Evolutionary conservation across 2,797 vertebrate species (phyloP), one percentile per base, ranked within the genome.

Genomic region (Varecia variegata): DNA sequence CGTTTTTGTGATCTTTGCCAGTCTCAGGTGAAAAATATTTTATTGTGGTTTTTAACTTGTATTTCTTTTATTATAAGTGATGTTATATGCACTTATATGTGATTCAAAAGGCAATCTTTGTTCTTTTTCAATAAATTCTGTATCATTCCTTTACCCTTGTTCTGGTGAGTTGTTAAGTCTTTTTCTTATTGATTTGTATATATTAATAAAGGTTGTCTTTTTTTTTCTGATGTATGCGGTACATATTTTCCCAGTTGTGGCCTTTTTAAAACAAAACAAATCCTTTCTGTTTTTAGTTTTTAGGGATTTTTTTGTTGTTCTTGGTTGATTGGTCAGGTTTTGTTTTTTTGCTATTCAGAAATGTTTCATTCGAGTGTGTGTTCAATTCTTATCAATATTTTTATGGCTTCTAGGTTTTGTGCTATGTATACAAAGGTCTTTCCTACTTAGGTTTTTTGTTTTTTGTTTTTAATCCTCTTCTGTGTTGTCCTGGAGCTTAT

Each of bases 21-120:
- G 35, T 88, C 65, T 90, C 35, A 14, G n/a, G 65, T 80, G 21
- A 88, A 96, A 62, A 93, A 60, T 65, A 95, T 35, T 90, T 68
- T 62, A 54, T n/a, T 73, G 38, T 84, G 52, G 20, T 58, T 83
- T 90, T 90, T 60, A 88, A 89, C 70, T 95, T 97, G 27, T 8
- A 43, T 90, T 77, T 84, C 9, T 94, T 86, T 88, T 86, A 40
- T 74, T 94, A 27, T 77, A 85, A 81, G 54, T 90, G 74, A 90
- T 82, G 20, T 52, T 58, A 47, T 50, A 47, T 65, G 14, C 40
- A 43, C 83, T 35, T 86, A 58, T 58, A 89, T 76, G 77, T 90
- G 62, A 71, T 77, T 83, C 73, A 84, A 74, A 92, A 88, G 67
- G 13, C 52, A 95, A 47, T 74, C 17, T 93, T 71, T 1, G 2